Percentiles rank a stretch among this genome's conserved stretches.
Conservation (phyloP, 2,113 vertebrate species). For the Xiphophorus couchianus region DNA sequence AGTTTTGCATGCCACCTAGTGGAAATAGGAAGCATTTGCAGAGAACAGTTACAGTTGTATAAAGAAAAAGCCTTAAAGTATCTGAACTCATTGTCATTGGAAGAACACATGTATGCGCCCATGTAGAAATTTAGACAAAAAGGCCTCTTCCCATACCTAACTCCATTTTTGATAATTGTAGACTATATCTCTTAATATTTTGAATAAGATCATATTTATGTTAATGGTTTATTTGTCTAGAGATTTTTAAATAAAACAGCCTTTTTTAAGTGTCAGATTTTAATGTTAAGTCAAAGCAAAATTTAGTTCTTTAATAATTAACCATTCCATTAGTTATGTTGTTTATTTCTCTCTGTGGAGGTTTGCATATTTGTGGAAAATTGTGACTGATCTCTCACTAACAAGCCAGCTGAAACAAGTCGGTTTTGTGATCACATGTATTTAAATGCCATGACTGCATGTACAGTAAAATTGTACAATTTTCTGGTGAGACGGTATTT, state of each 20-base stretch:
- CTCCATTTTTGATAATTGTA: conserved; percentile 16
- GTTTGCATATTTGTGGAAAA: background rate
- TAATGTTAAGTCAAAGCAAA: conserved; percentile 21
- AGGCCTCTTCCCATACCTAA: conserved; percentile 5
- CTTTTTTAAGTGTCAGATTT: background rate
- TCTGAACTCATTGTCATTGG: conserved; percentile 20
- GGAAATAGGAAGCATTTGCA: background rate
- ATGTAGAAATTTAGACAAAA: conserved; percentile 20
- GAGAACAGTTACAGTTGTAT: background rate
- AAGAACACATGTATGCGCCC: background rate
- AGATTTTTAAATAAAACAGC: conserved; percentile 16
- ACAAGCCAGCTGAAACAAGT: conserved; percentile 51
- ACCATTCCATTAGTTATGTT: conserved; percentile 44
- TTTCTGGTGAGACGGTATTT: conserved; percentile 39
- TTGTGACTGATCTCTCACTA: conserved; percentile 18
- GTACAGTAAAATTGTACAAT: conserved; percentile 34
- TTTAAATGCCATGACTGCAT: conserved; percentile 59
- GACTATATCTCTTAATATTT: background rate
- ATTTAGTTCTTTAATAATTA: conserved; percentile 11
- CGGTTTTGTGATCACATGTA: conserved; percentile 10
- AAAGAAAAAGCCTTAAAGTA: too few species aligned
- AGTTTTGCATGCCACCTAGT: background rate
- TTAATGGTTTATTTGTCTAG: background rate
- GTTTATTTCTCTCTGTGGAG: background rate
- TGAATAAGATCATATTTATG: background rate